phyloP scores from a whole-genome alignment of 2,113 vertebrate genomes.

The Gulo gulo region DNA sequence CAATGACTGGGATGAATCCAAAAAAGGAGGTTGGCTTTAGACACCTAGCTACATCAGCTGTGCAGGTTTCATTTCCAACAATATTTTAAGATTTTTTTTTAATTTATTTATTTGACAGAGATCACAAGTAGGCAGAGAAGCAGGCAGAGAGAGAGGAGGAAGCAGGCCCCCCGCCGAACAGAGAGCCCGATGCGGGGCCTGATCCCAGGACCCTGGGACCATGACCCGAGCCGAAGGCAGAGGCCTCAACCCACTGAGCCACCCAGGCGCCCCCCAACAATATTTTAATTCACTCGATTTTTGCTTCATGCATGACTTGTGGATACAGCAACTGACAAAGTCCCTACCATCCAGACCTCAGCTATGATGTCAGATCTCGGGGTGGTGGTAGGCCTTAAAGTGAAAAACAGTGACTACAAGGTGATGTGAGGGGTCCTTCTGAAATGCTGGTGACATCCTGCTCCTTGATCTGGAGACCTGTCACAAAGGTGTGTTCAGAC shows the following conservation, averaged over 20 bases:
- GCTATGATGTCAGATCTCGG: background rate
- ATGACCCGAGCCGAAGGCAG: too few relatives aligned
- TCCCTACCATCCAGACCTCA: background rate
- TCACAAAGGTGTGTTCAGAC: background rate
- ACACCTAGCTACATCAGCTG: background rate
- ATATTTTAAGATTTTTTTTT: background rate
- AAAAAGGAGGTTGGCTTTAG: background rate
- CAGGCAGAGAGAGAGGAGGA: too few relatives aligned
- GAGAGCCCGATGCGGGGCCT: too few relatives aligned
- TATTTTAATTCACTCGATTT: background rate
- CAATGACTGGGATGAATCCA: background rate
- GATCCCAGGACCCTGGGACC: too few relatives aligned
- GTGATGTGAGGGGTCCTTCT: background rate
- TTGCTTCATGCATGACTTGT: background rate
- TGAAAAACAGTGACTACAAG: background rate
- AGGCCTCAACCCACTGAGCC: too few relatives aligned
- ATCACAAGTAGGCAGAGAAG: too few relatives aligned
- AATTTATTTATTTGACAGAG: too few relatives aligned
- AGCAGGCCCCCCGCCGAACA: too few relatives aligned
- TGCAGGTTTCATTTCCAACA: background rate
- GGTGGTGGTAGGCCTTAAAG: rapidly evolving
- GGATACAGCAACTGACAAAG: background rate
- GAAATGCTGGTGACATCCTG: background rate
- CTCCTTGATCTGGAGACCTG: background rate
- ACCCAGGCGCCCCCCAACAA: too few relatives aligned